Percentiles rank a stretch among this genome's conserved stretches.
These are phyloP conservation scores for Oryzaephilus surinamensis DNA, from an alignment of 1,140 invertebrate genomes.

Conservation along the genomic window DNA sequence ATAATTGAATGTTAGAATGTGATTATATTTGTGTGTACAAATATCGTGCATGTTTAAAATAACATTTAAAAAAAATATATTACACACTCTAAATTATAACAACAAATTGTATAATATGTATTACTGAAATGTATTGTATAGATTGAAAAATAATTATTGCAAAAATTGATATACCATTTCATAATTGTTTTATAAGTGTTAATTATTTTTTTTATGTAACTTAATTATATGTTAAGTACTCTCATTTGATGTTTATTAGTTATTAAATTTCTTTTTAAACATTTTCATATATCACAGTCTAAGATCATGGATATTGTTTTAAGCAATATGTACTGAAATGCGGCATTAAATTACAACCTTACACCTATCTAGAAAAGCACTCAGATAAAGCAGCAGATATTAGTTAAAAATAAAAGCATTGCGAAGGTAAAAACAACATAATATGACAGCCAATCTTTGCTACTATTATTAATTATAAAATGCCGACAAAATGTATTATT, in stretches of 20 bases:
- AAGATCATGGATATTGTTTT: background rate
- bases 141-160: no score
- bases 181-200: background rate
- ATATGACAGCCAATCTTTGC: conserved; percentile 24
- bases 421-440: conserved; percentile 25
- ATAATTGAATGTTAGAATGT: conserved; percentile 8
- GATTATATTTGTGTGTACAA: background rate
- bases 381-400: conserved; percentile 23
- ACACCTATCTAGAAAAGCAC: conserved; percentile 19
- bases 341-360: conserved; percentile 23
- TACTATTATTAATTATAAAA: conserved; percentile 20
- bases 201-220: background rate
- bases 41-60: background rate
- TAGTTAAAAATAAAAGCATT: conserved; percentile 26
- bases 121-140: no score
- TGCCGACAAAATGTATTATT: conserved; percentile 18
- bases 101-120: no score
- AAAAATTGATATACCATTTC: no score
- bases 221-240: background rate
- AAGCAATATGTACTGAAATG: conserved; percentile 9
- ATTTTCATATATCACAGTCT: conserved; percentile 5
- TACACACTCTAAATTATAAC: background rate
- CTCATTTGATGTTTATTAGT: background rate
- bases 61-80: background rate
- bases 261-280: background rate